Evolutionary conservation across 2,888 invertebrate species (phyloP).

Genomic region (Chouioia cunea): DNA sequence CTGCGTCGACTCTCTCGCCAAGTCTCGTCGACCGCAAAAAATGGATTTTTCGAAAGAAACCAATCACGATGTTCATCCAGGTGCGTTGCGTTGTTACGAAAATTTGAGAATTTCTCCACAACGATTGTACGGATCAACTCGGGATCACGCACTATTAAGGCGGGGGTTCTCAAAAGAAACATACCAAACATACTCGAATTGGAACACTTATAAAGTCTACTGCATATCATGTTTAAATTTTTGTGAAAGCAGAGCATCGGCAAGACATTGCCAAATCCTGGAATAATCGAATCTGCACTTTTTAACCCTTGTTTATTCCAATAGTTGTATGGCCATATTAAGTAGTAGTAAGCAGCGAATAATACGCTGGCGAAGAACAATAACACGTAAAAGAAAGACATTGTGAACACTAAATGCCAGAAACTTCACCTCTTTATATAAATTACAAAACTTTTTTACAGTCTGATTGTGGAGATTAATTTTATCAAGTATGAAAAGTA

Average conservation of each 20-base stretch:
- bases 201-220: slow-evolving; percentile 20
- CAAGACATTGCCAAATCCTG: slow-evolving; percentile 30
- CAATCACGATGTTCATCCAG: slow-evolving; percentile 16
- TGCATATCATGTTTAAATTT: slow-evolving; percentile 24
- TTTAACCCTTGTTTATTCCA: slow-evolving; percentile 42
- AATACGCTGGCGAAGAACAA: slow-evolving; percentile 1
- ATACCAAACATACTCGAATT: slow-evolving; percentile 42
- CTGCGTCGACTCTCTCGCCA: slow-evolving; percentile 31
- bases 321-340: slow-evolving; percentile 26
- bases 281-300: slow-evolving; percentile 6
- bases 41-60: slow-evolving; percentile 39
- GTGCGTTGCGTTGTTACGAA: slow-evolving; percentile 19
- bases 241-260: slow-evolving; percentile 21
- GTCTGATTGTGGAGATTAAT: no score
- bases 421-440: no score
- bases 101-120: slow-evolving; percentile 45
- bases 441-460: no score
- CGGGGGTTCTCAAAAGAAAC: slow-evolving; percentile 33
- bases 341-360: slow-evolving; percentile 41
- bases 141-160: slow-evolving; percentile 41
- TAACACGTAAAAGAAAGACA: slow-evolving; percentile 1
- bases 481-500: no score
- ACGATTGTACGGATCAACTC: slow-evolving; percentile 49
- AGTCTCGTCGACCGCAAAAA: slow-evolving; percentile 21
- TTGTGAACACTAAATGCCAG: background rate